Base-by-base conservation (phyloP, 1,140 invertebrate genomes). In the Hirudo medicinalis region DNA sequence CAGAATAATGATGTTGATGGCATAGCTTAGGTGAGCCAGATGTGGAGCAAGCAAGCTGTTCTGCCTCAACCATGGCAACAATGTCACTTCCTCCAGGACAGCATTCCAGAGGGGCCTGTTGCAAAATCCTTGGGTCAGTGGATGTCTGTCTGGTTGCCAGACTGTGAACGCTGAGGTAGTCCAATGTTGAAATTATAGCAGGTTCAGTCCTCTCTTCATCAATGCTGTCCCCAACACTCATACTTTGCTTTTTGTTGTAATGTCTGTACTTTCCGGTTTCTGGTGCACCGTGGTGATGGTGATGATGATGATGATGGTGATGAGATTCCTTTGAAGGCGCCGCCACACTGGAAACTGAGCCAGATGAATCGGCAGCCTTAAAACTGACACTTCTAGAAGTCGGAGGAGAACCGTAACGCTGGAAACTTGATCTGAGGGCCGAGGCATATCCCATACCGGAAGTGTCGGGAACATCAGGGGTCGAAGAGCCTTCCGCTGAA, bases 151-250 rank as follows among this genome's bases (percentile, higher is more conserved):
- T 63, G 22, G 57, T 32, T 13, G 71, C 71, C 19, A 72, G 53
- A 63, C 71, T 72, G 63, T 66, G 63, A 54, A 72, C 71, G 36
- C 71, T 72, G 36, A 67, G 43, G 53, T 67, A 67, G 43, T 72
- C 71, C n/a, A 72, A 36, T 20, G 54, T 72, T 27, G 29, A 63
- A 25, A 63, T 63, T 22, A 25, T 63, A 2, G 57, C 57, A 13
- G 60, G 36, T 25, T 67, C 71, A 0, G 66, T 29, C n/a, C 68
- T 54, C 25, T 73, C 57, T 32, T 63, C 72, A 40, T 73, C 68
- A 57, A 73, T 73, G 57, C 72, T 73, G 72, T 73, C 72, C 6
- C 72, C 72, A 22, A 73, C 57, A 25, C 72, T 73, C 66, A 73
- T 55, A 54, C 69, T 71, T 55, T 73, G 72, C n/a, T 68, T 68